Evolutionary conservation across 2,888 invertebrate genomes (phyloP), one percentile per base, ranked within the genome.

Genomic region (Aricia artaxerxes): DNA sequence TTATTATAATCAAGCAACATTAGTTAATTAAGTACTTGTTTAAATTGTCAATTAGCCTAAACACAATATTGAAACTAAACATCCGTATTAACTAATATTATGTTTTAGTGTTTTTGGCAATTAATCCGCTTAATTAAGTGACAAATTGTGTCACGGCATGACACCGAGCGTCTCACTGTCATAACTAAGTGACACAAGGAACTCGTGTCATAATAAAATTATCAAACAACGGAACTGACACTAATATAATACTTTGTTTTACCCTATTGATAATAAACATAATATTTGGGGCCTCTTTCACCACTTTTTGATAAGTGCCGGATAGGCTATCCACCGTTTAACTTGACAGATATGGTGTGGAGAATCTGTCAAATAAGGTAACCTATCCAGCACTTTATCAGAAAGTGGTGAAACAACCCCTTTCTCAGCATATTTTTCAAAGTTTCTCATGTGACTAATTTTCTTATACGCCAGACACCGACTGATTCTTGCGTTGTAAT

Each of bases 81-180:
- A 69, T 35, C 35, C 9, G 4, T 69, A 35, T 69, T 38, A 69
- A 31, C 35, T 38, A 69, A 31, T 31, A 31, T 38, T 9, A 64
- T 16, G 31, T 53, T 76, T 5, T 75, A 24, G 35, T 57, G 76
- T 31, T 75, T 44, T 49, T 49, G 44, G 49, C 31, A 76, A 76
- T 76, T 76, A 76, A 53, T 53, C 76, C 11, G 49, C 35, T 76
- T 53, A 76, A 76, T 57, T 76, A 53, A 53, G 76, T 57, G 57
- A 57, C 76, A 53, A 57, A 57, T 24, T 57, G 53, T 49, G 76
- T 76, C 76, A 57, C 57, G 16, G 53, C 76, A 57, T 76, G 76
- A 53, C 76, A 76, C 6, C 31, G 7, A 35, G n/a, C 2, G 5
- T 76, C 31, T 31, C n/a, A 11, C 35, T 35, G 35, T 76, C 76